A percentile compares a stretch with the other conserved stretches of the same genome.
Conservation (phyloP, 1,140 invertebrate species). For the Drosophila rufa region DNA sequence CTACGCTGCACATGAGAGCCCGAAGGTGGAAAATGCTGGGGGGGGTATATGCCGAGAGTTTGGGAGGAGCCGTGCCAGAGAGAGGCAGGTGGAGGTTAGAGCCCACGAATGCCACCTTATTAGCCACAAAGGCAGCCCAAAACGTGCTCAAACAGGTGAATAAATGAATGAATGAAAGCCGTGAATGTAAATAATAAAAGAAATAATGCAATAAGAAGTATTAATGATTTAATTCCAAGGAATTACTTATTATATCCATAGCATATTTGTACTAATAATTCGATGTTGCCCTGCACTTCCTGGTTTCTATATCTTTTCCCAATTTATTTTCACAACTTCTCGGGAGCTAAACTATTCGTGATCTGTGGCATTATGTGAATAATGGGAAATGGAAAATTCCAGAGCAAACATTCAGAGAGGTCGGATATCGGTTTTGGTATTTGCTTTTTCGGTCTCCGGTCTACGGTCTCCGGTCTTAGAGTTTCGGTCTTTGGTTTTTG, state of each 20-base stretch:
- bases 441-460: not conserved
- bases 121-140: slow-evolving; percentile 27
- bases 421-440: slow-evolving; percentile 28
- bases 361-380: not conserved
- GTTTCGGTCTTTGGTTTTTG: slow-evolving; percentile 18
- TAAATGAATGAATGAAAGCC: slow-evolving; percentile 22
- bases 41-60: not conserved
- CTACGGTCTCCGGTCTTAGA: not conserved
- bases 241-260: not conserved
- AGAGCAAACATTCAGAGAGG: slow-evolving; percentile 25
- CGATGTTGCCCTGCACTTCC: not conserved
- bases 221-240: not conserved
- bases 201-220: not conserved
- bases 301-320: not conserved
- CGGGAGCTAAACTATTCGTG: slow-evolving; percentile 8
- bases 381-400: slow-evolving; percentile 37
- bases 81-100: slow-evolving; percentile 21
- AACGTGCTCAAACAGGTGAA: slow-evolving; percentile 45
- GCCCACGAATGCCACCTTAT: slow-evolving; percentile 31
- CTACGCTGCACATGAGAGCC: slow-evolving; percentile 56
- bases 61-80: not conserved
- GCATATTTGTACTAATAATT: not conserved
- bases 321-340: not conserved
- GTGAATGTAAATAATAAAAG: slow-evolving; percentile 8
- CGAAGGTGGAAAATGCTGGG: not conserved